Evolutionary conservation across 2,797 vertebrate species (phyloP).

Genomic region (Amblyopsis hoosieri): DNA sequence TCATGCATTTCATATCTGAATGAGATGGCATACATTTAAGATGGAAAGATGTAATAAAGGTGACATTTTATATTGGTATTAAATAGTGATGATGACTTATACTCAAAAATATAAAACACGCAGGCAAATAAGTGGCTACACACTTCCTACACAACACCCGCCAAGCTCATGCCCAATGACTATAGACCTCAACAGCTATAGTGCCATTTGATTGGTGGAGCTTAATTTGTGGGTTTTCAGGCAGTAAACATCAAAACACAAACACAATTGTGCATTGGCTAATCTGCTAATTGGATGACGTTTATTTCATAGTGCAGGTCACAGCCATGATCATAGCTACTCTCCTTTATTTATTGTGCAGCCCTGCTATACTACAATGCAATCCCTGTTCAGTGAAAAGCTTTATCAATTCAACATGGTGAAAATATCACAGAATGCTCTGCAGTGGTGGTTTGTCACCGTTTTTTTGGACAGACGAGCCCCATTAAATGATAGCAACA

Average conservation of each 20-base stretch:
- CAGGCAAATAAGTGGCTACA: too few species aligned
- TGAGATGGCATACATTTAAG: too few species aligned
- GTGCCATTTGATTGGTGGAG: not conserved
- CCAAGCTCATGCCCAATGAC: too few species aligned
- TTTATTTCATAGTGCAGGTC: too few species aligned
- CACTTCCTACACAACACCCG: too few species aligned
- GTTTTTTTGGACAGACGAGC: slow-evolving; percentile 7
- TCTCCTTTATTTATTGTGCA: not conserved
- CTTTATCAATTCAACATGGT: not conserved
- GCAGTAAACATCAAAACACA: slow-evolving; percentile 6
- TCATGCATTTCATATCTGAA: too few species aligned
- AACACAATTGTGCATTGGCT: not conserved
- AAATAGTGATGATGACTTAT: too few species aligned
- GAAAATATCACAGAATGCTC: not conserved
- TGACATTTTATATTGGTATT: too few species aligned
- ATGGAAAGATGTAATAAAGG: too few species aligned
- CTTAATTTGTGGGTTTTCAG: not conserved
- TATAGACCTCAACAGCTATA: not conserved
- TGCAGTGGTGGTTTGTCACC: not conserved
- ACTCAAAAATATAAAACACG: too few species aligned
- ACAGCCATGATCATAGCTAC: not conserved
- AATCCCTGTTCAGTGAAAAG: not conserved
- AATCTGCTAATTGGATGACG: slow-evolving; percentile 13
- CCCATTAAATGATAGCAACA: slow-evolving; percentile 35
- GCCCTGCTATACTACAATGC: too few species aligned